Evolutionary conservation across 2,113 vertebrate genomes (phyloP).

Genomic region (Hemiprocne comata): DNA sequence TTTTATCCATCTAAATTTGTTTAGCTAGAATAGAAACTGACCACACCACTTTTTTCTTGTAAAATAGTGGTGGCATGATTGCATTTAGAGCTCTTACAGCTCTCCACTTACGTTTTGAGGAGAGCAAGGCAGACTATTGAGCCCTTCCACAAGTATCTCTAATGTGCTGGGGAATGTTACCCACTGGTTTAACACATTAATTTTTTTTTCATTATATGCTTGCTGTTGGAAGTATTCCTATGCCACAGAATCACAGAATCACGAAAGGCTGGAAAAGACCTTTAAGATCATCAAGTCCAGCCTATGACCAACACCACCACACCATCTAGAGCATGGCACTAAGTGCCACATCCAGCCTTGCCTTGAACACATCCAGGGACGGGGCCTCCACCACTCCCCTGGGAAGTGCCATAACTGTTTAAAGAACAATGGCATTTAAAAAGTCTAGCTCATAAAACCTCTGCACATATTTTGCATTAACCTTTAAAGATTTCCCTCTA

Average conservation of each 20-base stretch:
- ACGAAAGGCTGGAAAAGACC: too few species aligned
- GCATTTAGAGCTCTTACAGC: background rate
- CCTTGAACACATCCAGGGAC: too few species aligned
- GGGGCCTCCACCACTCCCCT: too few species aligned
- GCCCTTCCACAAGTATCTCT: background rate
- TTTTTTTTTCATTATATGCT: background rate
- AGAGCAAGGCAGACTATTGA: background rate
- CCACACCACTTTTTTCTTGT: background rate
- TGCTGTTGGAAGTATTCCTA: background rate
- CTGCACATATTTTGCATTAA: constrained; percentile 10
- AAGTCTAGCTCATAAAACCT: constrained; percentile 32
- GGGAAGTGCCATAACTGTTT: background rate
- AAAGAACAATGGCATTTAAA: constrained; percentile 33
- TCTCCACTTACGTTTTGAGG: background rate
- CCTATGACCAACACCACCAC: too few species aligned
- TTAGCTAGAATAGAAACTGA: background rate
- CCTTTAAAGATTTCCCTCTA: background rate
- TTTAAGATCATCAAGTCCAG: too few species aligned
- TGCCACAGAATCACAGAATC: too few species aligned
- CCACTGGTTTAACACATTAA: background rate
- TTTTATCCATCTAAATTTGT: background rate
- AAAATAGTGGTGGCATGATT: background rate
- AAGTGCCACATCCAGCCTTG: too few species aligned
- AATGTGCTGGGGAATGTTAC: background rate
- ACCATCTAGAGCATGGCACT: too few species aligned